Conservation (phyloP, 2,888 invertebrate genomes). For the Anarsia innoxiella region DNA sequence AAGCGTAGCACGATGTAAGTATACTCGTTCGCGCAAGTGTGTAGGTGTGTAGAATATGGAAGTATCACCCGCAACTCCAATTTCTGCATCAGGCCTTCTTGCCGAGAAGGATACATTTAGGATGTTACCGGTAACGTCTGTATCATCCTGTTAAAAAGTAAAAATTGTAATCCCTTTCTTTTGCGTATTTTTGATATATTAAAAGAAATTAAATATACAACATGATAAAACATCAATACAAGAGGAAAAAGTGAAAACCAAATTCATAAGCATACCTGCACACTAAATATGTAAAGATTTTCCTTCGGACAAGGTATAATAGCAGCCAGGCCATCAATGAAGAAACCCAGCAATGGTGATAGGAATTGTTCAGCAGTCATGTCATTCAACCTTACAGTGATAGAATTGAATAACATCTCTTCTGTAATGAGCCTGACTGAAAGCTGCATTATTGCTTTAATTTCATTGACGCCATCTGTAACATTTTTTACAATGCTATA, state of each 20-base stretch:
- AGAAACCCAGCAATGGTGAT: conserved; percentile 90
- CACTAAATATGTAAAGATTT: conserved; percentile 93
- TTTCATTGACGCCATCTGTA: conserved; percentile 94
- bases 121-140: conserved; percentile 89
- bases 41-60: conserved; percentile 89
- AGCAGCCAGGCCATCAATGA: conserved; percentile 92
- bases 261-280: conserved; percentile 84
- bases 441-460: conserved; percentile 93
- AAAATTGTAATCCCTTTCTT: too few species aligned
- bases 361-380: conserved; percentile 96
- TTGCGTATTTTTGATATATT: too few species aligned
- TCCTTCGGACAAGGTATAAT: conserved; percentile 94
- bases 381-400: conserved; percentile 93
- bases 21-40: conserved; percentile 94
- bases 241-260: too few species aligned
- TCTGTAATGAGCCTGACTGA: conserved; percentile 93
- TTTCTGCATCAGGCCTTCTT: conserved; percentile 83
- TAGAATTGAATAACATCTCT: conserved; percentile 95
- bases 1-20: conserved; percentile 90
- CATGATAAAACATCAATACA: too few species aligned
- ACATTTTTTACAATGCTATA: too few species aligned
- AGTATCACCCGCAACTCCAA: conserved; percentile 71
- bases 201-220: too few species aligned
- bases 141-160: conserved; percentile 84
- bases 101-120: conserved; percentile 97